These are phyloP conservation scores for Pampusana beccarii DNA, from an alignment of 2,113 vertebrate species.

Conservation along the genomic window DNA sequence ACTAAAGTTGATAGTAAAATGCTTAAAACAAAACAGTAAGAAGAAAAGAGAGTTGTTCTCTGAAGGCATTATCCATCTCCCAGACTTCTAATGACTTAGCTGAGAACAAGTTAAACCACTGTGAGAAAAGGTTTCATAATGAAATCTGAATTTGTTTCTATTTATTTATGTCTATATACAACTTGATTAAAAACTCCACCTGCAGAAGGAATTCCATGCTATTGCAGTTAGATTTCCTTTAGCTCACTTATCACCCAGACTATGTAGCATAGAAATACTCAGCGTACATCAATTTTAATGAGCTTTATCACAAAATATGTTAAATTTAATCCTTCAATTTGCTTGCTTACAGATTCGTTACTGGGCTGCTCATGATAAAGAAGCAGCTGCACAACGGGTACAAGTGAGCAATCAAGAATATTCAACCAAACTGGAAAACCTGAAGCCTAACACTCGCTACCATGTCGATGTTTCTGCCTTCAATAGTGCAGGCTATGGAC, in stretches of 20 bases:
- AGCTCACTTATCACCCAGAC: neutral
- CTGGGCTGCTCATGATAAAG: constrained; percentile 86
- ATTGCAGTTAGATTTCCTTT: neutral
- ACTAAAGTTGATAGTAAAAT: neutral
- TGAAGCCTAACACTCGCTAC: constrained; percentile 87
- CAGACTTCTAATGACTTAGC: neutral
- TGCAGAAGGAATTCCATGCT: neutral
- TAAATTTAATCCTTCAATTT: neutral
- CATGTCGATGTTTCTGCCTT: constrained; percentile 87
- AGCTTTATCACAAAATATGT: neutral
- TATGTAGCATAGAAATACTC: neutral
- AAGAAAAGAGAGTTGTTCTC: neutral
- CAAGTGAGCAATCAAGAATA: constrained; percentile 82
- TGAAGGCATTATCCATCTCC: neutral
- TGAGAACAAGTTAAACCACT: neutral
- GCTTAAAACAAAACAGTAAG: neutral
- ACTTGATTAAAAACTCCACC: neutral
- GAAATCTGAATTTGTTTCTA: neutral
- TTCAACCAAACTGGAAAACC: constrained; percentile 85
- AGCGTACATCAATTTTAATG: neutral
- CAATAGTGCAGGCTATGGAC: constrained; percentile 91
- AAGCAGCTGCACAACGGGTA: constrained; percentile 82
- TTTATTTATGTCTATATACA: neutral
- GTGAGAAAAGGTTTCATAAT: neutral
- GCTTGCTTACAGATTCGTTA: constrained; percentile 83